Evolutionary conservation across 1,140 invertebrate species (phyloP).

Genomic region (Orchesella cincta): DNA sequence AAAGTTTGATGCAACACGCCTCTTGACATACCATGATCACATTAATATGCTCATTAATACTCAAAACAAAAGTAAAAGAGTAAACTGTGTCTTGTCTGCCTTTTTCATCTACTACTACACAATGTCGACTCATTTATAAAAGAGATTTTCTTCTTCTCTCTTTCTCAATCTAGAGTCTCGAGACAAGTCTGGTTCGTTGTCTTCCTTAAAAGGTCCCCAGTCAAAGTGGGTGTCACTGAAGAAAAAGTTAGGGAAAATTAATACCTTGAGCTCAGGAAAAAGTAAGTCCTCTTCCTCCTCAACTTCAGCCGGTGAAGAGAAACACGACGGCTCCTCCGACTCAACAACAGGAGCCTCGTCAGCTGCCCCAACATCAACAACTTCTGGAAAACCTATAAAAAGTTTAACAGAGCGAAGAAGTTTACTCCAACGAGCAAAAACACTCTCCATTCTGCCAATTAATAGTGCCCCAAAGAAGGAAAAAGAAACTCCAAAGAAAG

Average conservation of each 20-base stretch:
- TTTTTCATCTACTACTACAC: no score
- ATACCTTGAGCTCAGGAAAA: constrained; percentile 32
- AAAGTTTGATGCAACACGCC: no score
- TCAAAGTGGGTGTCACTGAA: constrained; percentile 49
- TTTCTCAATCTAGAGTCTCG: constrained; percentile 37
- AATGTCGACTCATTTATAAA: no score
- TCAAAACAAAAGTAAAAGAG: no score
- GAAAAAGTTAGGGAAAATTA: constrained; percentile 49
- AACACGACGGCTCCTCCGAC: neutral
- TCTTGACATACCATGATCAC: no score
- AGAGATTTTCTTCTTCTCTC: neutral
- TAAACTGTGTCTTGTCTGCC: no score
- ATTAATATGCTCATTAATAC: no score
- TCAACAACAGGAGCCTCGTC: constrained; percentile 23
- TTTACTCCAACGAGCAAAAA: constrained; percentile 49
- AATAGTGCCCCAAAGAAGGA: constrained; percentile 32
- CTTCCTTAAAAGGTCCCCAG: constrained; percentile 46
- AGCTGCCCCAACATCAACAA: constrained; percentile 7
- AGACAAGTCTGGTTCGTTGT: constrained; percentile 48
- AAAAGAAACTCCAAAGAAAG: constrained; percentile 23
- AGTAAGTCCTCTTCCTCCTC: constrained; percentile 12
- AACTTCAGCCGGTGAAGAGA: neutral
- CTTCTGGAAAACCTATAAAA: neutral
- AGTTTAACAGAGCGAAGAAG: constrained; percentile 43
- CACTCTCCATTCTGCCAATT: constrained; percentile 48